Conservation (phyloP, 2,797 vertebrate species). For the Melanotaenia maccullochi region DNA sequence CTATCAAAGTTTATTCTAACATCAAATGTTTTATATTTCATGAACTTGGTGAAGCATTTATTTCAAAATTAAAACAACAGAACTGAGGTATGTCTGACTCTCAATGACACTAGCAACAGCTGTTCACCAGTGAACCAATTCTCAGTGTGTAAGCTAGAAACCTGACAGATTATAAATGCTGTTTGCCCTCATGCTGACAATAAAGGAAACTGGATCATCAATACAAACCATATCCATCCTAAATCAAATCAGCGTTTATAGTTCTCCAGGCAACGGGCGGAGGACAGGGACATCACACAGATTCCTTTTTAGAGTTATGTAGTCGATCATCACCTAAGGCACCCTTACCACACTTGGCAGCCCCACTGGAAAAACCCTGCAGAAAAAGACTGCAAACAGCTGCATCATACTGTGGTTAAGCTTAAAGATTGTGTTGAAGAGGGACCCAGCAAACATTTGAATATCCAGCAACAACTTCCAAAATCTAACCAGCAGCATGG, state of each 20-base stretch:
- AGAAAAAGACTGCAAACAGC: not conserved
- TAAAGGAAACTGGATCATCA: slow-evolving; percentile 59
- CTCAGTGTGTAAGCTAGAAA: not conserved
- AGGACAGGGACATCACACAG: slow-evolving; percentile 48
- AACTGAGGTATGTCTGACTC: not conserved
- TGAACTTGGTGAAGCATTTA: not conserved
- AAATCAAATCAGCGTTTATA: slow-evolving; percentile 40
- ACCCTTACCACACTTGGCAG: slow-evolving; percentile 49
- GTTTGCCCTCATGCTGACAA: slow-evolving; percentile 36
- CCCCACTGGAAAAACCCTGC: slow-evolving; percentile 25
- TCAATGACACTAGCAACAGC: not conserved
- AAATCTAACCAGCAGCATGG: not conserved
- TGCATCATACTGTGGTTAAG: slow-evolving; percentile 1
- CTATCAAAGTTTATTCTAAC: not conserved
- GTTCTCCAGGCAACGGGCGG: slow-evolving; percentile 30
- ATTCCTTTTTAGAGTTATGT: slow-evolving; percentile 42
- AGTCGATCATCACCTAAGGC: slow-evolving; percentile 51
- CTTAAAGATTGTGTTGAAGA: slow-evolving; percentile 7
- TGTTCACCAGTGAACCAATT: not conserved
- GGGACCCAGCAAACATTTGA: slow-evolving; percentile 19
- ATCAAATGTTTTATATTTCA: not conserved
- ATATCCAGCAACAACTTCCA: slow-evolving; percentile 13
- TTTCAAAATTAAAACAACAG: not conserved
- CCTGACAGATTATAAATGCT: not conserved
- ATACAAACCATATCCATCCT: slow-evolving; percentile 55